Conservation (phyloP, 1,140 invertebrate species). For the Drosophila arizonae region DNA sequence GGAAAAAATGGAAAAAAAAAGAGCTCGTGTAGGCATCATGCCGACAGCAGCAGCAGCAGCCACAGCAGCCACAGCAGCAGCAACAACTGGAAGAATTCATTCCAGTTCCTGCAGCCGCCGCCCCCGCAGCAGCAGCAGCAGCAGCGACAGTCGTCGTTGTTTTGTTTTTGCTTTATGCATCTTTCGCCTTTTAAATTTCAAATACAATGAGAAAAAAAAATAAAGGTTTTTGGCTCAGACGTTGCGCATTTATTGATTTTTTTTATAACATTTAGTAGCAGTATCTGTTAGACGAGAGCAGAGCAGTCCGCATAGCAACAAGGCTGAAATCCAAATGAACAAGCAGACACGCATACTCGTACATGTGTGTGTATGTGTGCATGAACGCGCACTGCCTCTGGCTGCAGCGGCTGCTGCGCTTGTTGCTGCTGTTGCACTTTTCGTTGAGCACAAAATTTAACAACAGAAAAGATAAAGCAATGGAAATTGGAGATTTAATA, state of each 20-base stretch:
- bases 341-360: no score
- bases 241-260: slow-evolving; percentile 29
- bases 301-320: slow-evolving; percentile 33
- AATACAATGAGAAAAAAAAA: slow-evolving; percentile 6
- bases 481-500: slow-evolving; percentile 14
- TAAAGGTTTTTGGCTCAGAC: slow-evolving; percentile 24
- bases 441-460: slow-evolving; percentile 15
- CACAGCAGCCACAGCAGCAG: slow-evolving; percentile 3
- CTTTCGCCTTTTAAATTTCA: slow-evolving; percentile 27
- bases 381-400: slow-evolving; percentile 8
- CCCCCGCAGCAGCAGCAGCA: not conserved
- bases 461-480: slow-evolving; percentile 16
- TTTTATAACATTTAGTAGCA: slow-evolving; percentile 14
- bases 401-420: not conserved
- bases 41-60: slow-evolving; percentile 8
- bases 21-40: slow-evolving; percentile 27
- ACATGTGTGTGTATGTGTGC: no score
- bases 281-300: slow-evolving; percentile 23
- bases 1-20: not conserved
- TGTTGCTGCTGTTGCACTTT: slow-evolving; percentile 5
- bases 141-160: not conserved
- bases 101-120: slow-evolving; percentile 1
- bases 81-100: slow-evolving; percentile 14
- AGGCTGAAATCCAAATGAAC: slow-evolving; percentile 19
- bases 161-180: slow-evolving; percentile 29